Conservation (phyloP, 2,113 vertebrate genomes). For the Neopipo cinnamomea region DNA sequence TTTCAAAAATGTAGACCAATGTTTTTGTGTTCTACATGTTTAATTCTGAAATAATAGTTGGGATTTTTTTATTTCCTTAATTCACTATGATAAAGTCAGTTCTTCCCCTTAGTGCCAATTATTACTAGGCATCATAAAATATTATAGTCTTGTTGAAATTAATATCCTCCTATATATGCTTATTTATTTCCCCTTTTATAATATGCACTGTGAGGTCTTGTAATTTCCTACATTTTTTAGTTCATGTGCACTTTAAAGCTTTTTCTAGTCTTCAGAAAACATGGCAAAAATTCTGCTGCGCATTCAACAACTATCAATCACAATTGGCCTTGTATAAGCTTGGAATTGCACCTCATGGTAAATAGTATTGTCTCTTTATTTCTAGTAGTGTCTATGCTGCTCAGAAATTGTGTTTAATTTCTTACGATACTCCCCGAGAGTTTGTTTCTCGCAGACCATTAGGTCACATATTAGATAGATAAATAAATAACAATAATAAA, state of each 20-base stretch:
- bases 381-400: not conserved
- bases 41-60: not conserved
- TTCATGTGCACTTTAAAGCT: not conserved
- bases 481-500: not conserved
- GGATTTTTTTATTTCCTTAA: not conserved
- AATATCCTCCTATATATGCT: not conserved
- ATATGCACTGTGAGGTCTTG: not conserved
- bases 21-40: not conserved
- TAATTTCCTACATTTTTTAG: not conserved
- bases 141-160: not conserved
- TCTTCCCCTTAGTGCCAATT: not conserved
- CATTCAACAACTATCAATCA: not conserved
- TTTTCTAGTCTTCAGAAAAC: not conserved
- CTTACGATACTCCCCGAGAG: not conserved
- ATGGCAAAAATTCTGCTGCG: not conserved
- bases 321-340: not conserved
- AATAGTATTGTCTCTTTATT: not conserved
- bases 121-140: not conserved
- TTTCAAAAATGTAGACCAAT: accelerated
- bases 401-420: not conserved
- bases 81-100: not conserved
- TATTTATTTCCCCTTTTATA: not conserved
- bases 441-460: not conserved
- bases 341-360: not conserved
- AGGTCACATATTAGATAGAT: not conserved